Percentiles rank a stretch among this genome's conserved stretches.
Conservation (phyloP, 2,888 invertebrate species). For the Byasa hedistus region DNA sequence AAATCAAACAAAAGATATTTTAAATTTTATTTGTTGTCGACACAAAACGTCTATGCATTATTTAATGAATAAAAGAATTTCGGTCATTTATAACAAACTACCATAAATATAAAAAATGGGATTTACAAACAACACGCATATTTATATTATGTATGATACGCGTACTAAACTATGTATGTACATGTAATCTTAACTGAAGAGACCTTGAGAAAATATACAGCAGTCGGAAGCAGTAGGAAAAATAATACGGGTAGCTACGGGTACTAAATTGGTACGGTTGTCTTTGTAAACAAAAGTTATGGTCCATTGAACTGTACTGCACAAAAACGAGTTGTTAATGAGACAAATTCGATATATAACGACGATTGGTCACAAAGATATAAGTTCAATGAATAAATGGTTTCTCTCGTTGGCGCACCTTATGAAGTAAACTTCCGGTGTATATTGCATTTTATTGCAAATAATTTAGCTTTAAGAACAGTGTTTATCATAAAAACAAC, state of each 20-base stretch:
- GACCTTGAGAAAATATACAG: neutral
- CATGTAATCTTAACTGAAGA: neutral
- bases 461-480: neutral
- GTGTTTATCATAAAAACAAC: neutral
- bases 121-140: neutral
- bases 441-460: neutral
- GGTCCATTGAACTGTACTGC: neutral
- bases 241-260: neutral
- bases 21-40: too few relatives aligned
- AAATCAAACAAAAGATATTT: too few relatives aligned
- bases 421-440: conserved; percentile 2
- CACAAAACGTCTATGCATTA: too few relatives aligned
- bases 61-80: too few relatives aligned
- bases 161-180: neutral
- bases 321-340: conserved; percentile 5
- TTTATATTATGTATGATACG: neutral
- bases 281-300: neutral
- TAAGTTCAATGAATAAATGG: conserved; percentile 1
- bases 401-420: neutral
- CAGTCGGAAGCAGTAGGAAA: neutral
- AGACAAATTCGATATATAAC: neutral
- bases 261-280: neutral
- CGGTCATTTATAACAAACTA: too few relatives aligned
- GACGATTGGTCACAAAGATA: neutral
- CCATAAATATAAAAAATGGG: too few relatives aligned